Conservation (phyloP, 2,113 vertebrate genomes). For the Tenrec ecaudatus region DNA sequence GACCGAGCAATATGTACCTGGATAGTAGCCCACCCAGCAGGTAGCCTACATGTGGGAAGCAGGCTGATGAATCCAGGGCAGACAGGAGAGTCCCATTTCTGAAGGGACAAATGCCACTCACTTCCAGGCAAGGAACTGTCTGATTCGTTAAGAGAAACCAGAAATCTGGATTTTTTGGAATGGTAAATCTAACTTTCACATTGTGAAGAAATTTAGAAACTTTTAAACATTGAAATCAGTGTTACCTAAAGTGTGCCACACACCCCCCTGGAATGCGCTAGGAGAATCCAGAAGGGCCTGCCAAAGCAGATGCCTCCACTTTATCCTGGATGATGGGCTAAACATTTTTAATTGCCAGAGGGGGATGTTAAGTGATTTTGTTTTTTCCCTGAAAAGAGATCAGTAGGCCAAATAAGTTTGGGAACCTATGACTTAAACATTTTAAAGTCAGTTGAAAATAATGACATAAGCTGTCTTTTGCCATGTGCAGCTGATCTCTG, state of each 20-base stretch:
- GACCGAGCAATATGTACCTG: fast-evolving
- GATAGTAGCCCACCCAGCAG: neutral
- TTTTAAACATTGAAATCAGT: too few relatives aligned
- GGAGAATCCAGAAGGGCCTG: too few relatives aligned
- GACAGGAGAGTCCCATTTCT: fast-evolving
- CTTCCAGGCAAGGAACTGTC: neutral
- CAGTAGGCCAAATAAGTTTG: too few relatives aligned
- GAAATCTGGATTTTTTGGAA: neutral
- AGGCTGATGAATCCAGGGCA: neutral
- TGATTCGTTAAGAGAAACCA: neutral
- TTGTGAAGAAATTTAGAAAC: neutral
- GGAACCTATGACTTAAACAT: neutral
- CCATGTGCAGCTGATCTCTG: neutral
- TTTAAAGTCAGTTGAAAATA: neutral
- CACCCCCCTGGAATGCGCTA: too few relatives aligned
- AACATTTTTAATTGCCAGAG: too few relatives aligned
- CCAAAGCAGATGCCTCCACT: too few relatives aligned
- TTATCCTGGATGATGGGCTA: too few relatives aligned
- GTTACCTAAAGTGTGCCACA: too few relatives aligned
- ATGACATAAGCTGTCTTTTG: neutral
- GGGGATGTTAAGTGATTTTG: too few relatives aligned
- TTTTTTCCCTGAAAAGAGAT: too few relatives aligned
- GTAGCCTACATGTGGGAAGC: neutral
- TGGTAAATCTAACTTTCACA: neutral
- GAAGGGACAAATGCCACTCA: fast-evolving